Base-by-base conservation (phyloP, 2,113 vertebrate genomes). In the Edolisoma coerulescens region DNA sequence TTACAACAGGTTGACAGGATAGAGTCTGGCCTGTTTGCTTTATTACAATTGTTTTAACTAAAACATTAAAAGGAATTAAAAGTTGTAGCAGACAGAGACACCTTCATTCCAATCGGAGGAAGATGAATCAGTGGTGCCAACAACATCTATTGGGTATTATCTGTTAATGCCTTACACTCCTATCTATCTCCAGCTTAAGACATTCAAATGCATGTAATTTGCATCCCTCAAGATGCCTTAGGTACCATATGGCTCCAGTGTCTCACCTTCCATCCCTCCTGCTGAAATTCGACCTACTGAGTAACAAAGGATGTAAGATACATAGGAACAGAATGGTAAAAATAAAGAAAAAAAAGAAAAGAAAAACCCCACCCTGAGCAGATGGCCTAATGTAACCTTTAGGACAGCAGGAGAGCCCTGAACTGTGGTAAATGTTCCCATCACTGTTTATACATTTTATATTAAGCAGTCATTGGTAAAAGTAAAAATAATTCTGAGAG, bases 401-500 rank as follows among this genome's bases (percentile, higher is more conserved):
- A 77, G 67, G 49, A 69, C 78, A 80, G 23, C 50, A 69, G 35
- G 20, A 68, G 20, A 83, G 37, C 50, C 28, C 8, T 93, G 59
- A 86, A 63, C 59, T 88, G 49, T 74, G 32, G 14, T 47, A 86
- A 90, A 57, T 60, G 20, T 73, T 83, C 53, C 37, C 37, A 65
- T 20, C 39, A 33, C 22, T 91, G 53, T 94, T 96, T 83, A 73
- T 80, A 57, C 13, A 69, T 92, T 90, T 92, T 61, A 83, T 73
- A 50, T 50, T 80, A 90, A 50, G 20, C 18, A 86, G n/a, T 24
- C 79, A 70, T 10, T 65, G 50, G 52, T 70, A 80, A 94, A 90
- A 88, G 27, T 67, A 90, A 93, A 95, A 94, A 88, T 77, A 94
- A 42, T 90, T 86, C 71, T 59, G 68, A 80, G 54, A 84, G 27